Evolutionary conservation across 30 jellyfish, hydroid and myxozoan species (phyloP).

Genomic region (Cassiopea xamachana): DNA sequence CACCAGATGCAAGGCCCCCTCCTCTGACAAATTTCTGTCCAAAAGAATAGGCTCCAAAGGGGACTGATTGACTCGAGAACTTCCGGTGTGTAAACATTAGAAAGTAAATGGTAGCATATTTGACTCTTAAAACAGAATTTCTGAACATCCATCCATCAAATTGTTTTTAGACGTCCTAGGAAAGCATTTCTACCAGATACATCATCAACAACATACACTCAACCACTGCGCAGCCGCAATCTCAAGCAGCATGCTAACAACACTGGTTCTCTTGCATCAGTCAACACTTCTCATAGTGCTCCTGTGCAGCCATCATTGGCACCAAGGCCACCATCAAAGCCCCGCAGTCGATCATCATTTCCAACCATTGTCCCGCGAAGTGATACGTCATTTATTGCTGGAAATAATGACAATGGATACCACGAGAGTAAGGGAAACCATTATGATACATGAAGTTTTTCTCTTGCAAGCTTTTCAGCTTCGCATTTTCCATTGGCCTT

Average conservation of each 20-base stretch:
- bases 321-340: conserved; percentile 74
- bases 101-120: background rate
- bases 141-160: background rate
- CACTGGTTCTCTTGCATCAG: conserved; percentile 73
- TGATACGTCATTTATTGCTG: conserved; percentile 20
- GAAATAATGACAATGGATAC: conserved; percentile 12
- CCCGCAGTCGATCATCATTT: conserved; percentile 66
- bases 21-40: no score
- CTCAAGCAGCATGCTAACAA: conserved; percentile 48
- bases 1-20: no score
- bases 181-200: conserved; percentile 56
- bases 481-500: no score
- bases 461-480: no score
- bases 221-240: conserved; percentile 53
- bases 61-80: no score
- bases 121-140: background rate
- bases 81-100: background rate
- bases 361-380: conserved; percentile 57
- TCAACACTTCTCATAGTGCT: conserved; percentile 75
- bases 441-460: no score
- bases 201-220: conserved; percentile 45
- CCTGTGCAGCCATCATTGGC: conserved; percentile 76
- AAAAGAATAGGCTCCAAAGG: no score
- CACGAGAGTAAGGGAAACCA: conserved; percentile 28
- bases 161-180: conserved; percentile 33